Evolutionary conservation across 2,888 invertebrate genomes (phyloP), one percentile per base, ranked within the genome.

Genomic region (Patella pellucida): DNA sequence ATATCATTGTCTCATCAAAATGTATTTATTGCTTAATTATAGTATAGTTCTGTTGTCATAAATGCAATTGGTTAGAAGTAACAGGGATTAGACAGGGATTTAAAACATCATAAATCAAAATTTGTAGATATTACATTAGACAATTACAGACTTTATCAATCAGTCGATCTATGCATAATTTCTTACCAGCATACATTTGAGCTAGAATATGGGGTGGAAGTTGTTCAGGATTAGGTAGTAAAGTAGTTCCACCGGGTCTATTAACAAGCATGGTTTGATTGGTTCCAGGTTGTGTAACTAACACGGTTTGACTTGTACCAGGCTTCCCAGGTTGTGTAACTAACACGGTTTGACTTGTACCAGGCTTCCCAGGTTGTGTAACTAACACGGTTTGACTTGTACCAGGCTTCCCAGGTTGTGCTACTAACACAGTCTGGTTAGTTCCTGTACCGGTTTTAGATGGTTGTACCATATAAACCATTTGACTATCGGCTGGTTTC

Each of bases 121-220:
- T 27, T 41, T 41, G 41, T 41, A 41, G 41, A 41, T 9, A 41
- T 41, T 1, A 41, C 41, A 41, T 41, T 4, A 41, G 41, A 41
- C 41, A 41, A 41, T 41, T 41, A 7, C 7, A 41, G 41, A 41
- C 41, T 19, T 68, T n/a, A 19, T 50, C 3, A 52, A 23, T 12
- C 15, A 31, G n/a, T 9, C 14, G 31, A n/a, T 31, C 3, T 14
- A 2, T 27, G 3, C 54, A 15, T 27, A 23, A 56, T 15, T 9
- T 77, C 80, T 69, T 83, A 87, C 88, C 84, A 72, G 86, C 86
- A 83, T 87, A 88, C 83, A 88, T 84, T 81, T 88, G 88, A 56
- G 88, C 85, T 3, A 87, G 78, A 19, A 85, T 83, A 76, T 88
- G 87, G 14, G 83, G 83, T 41, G 89, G 87, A 62, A 88, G 81